Percentiles rank a stretch among this genome's conserved stretches.
phyloP scores from a whole-genome alignment of 2,113 vertebrate genomes.

The Lepisosteus osseus region DNA sequence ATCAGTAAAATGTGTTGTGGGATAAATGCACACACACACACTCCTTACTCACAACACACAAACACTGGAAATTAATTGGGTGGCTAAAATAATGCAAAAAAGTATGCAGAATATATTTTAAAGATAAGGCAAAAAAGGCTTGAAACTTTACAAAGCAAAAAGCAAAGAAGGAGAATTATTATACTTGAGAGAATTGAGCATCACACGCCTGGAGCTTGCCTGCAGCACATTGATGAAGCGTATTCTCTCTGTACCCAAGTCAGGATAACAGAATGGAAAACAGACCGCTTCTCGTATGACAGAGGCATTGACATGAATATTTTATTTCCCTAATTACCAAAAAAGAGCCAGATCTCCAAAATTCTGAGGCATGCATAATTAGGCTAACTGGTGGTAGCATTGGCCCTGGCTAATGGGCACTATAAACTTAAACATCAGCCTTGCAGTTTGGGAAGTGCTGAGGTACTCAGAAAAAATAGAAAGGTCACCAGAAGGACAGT shows the following conservation, averaged over 20 bases:
- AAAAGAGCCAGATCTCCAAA: not conserved
- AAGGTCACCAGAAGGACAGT: too few relatives aligned
- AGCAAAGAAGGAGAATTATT: constrained; percentile 19
- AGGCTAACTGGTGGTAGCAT: not conserved
- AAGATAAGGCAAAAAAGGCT: not conserved
- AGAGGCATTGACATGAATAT: constrained; percentile 29
- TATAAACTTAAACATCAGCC: too few relatives aligned
- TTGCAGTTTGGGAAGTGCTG: not conserved
- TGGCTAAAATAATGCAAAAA: not conserved
- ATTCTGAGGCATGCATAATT: not conserved
- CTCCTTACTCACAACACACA: not conserved
- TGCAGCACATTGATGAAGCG: constrained; percentile 54
- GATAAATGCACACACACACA: too few relatives aligned
- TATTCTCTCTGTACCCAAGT: constrained; percentile 38
- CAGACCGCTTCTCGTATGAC: constrained; percentile 56
- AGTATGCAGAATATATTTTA: constrained; percentile 1
- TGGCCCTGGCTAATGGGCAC: not conserved
- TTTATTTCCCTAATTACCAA: constrained; percentile 11
- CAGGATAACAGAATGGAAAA: constrained; percentile 58
- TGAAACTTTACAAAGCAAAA: constrained; percentile 33
- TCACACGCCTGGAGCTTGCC: constrained; percentile 59
- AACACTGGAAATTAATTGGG: constrained; percentile 1
- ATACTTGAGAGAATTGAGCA: constrained; percentile 51
- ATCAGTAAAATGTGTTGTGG: too few relatives aligned
- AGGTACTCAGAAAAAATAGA: not conserved